These are phyloP conservation scores for Stegostoma tigrinum DNA, from an alignment of 2,113 vertebrate species.

Conservation along the genomic window DNA sequence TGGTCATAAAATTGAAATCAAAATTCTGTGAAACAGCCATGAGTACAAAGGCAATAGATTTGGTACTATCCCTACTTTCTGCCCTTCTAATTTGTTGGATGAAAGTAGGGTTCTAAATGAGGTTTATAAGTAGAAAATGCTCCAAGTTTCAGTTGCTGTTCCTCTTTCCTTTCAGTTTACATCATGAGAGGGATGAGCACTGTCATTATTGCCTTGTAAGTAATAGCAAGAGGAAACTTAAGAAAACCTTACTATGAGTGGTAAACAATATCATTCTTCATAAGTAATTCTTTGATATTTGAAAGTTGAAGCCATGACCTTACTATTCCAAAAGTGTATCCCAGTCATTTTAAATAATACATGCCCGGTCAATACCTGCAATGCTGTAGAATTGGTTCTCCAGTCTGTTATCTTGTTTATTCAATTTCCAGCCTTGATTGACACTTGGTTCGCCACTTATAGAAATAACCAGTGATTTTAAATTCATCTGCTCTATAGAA, in stretches of 20 bases:
- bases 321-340: background rate
- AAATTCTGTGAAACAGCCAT: background rate
- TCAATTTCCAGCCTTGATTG: background rate
- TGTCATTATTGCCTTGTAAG: background rate
- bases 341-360: background rate
- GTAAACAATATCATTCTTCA: background rate
- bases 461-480: background rate
- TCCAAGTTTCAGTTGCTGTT: background rate
- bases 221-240: background rate
- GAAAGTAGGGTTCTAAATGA: background rate
- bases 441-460: background rate
- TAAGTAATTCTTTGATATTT: background rate
- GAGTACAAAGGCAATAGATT: background rate
- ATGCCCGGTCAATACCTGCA: background rate
- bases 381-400: background rate
- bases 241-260: background rate
- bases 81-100: background rate
- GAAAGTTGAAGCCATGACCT: background rate
- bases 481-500: background rate
- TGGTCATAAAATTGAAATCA: background rate
- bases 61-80: background rate
- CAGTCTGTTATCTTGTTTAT: background rate
- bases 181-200: background rate
- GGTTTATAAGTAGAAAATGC: background rate
- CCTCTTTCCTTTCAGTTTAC: background rate